phyloP scores from a whole-genome alignment of 2,797 vertebrate species.

The Lepilemur ruficaudatus region DNA sequence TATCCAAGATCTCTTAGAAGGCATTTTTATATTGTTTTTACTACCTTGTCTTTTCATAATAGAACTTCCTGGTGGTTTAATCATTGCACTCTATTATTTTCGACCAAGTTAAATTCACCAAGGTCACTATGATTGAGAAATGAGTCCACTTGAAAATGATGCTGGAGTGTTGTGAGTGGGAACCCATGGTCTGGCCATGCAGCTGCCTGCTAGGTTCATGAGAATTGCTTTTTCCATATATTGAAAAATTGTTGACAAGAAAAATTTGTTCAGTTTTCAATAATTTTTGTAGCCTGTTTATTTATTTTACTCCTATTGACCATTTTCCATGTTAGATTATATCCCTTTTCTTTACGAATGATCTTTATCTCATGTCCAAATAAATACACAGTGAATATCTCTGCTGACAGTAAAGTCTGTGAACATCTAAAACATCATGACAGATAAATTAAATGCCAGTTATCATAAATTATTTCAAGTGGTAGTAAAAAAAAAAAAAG shows the following conservation, averaged over 20 bases:
- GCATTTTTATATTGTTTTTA: neutral
- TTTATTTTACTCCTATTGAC: neutral
- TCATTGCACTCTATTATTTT: neutral
- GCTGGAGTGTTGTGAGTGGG: neutral
- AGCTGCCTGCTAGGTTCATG: neutral
- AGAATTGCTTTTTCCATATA: neutral
- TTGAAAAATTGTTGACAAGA: neutral
- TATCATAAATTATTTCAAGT: neutral
- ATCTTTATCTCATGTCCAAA: neutral
- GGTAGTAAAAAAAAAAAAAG: neutral
- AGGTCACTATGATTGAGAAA: neutral
- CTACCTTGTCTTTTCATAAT: neutral
- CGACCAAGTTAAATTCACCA: neutral
- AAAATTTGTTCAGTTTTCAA: neutral
- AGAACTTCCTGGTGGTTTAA: neutral
- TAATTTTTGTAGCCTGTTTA: neutral
- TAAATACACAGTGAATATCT: neutral
- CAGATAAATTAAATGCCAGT: neutral
- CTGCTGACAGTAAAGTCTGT: neutral
- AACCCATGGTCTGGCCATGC: neutral
- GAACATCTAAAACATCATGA: neutral
- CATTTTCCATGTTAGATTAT: neutral
- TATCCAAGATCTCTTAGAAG: neutral
- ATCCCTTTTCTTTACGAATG: neutral
- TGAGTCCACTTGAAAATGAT: neutral